phyloP scores from a whole-genome alignment of 2,888 invertebrate genomes.

The Nymphalis polychloros region DNA sequence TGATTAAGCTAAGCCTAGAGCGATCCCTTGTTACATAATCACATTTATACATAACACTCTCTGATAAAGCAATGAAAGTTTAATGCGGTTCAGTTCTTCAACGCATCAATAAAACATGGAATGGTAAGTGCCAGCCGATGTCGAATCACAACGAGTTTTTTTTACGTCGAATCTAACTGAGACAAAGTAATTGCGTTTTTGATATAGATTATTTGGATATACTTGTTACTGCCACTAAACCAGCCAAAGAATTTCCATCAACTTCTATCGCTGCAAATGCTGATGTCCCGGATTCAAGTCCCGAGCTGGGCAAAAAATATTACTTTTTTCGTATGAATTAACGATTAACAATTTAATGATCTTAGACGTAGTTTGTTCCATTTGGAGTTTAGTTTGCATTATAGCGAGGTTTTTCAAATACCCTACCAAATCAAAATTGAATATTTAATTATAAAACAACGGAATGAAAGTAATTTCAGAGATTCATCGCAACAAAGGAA shows the following conservation, averaged over 20 bases:
- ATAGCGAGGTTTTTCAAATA: too few relatives aligned
- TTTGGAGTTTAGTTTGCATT: too few relatives aligned
- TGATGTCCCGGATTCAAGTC: too few relatives aligned
- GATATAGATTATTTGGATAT: conserved; percentile 9
- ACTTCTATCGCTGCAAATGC: too few relatives aligned
- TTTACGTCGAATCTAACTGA: conserved; percentile 45
- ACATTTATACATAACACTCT: conserved; percentile 23
- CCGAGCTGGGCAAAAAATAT: too few relatives aligned
- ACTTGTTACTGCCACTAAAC: conserved; percentile 6
- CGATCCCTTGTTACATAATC: neutral
- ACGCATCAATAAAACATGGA: conserved; percentile 71
- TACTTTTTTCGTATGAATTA: too few relatives aligned
- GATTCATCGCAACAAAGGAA: neutral
- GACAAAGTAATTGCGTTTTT: conserved; percentile 35
- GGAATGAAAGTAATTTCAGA: too few relatives aligned
- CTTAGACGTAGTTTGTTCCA: too few relatives aligned
- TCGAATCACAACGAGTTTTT: conserved; percentile 51
- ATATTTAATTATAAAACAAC: too few relatives aligned
- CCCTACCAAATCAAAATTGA: too few relatives aligned
- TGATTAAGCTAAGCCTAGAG: neutral
- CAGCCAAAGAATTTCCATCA: neutral
- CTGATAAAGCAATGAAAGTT: conserved; percentile 65
- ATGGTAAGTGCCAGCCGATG: conserved; percentile 66
- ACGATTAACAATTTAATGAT: too few relatives aligned
- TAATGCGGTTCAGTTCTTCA: conserved; percentile 55